These are phyloP conservation scores for Gouania willdenowi DNA, from an alignment of 2,797 vertebrate genomes.

Conservation along the genomic window DNA sequence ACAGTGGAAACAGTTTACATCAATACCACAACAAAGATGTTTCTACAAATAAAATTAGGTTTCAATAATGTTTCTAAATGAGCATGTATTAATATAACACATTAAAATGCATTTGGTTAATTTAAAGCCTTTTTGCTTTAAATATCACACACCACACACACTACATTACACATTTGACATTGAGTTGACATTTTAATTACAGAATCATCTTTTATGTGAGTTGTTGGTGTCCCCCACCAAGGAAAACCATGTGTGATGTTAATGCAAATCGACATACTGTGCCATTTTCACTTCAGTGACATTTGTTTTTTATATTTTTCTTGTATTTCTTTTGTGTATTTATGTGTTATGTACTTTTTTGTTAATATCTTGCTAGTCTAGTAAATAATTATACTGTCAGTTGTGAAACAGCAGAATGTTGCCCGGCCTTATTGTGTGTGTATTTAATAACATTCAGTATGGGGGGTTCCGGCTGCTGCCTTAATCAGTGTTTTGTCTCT, in stretches of 20 bases:
- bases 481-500: conserved; percentile 30
- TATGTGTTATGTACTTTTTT: not conserved
- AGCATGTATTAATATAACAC: too few relatives aligned
- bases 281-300: conserved; percentile 17
- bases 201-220: conserved; percentile 10
- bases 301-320: conserved; percentile 12
- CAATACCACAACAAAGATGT: too few relatives aligned
- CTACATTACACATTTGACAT: too few relatives aligned
- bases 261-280: conserved; percentile 25
- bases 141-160: too few relatives aligned
- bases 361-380: too few relatives aligned
- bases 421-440: conserved; percentile 42
- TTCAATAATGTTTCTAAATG: too few relatives aligned
- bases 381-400: conserved; percentile 44
- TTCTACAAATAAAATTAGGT: too few relatives aligned
- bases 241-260: conserved; percentile 19
- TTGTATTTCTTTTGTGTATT: conserved; percentile 27
- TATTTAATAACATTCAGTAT: conserved; percentile 55
- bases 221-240: conserved; percentile 33
- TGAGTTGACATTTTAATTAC: too few relatives aligned
- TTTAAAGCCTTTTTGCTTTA: too few relatives aligned
- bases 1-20: too few relatives aligned
- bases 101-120: too few relatives aligned
- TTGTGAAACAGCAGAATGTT: conserved; percentile 47
- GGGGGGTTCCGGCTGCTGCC: conserved; percentile 34